These are phyloP conservation scores for Deilephila elpenor DNA, from an alignment of 2,888 invertebrate genomes.

Conservation along the genomic window DNA sequence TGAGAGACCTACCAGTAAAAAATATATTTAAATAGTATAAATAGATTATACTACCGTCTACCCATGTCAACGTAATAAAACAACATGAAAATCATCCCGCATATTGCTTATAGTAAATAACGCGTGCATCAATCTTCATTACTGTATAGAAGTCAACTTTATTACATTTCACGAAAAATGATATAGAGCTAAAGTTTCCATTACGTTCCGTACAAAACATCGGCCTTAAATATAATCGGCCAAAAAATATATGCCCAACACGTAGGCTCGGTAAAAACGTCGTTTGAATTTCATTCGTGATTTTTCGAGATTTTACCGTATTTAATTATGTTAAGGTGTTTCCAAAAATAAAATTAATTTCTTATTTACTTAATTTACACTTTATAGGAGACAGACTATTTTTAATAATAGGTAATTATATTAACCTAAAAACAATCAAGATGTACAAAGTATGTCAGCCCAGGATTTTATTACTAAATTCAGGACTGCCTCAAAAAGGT, in stretches of 20 bases:
- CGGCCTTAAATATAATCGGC: neutral
- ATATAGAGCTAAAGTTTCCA: constrained; percentile 15
- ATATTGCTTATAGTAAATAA: neutral
- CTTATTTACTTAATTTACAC: no score
- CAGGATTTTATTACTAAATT: no score
- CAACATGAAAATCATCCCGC: neutral
- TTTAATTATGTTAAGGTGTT: no score
- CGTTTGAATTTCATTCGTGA: neutral
- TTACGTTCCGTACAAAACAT: neutral
- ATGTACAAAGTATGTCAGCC: no score
- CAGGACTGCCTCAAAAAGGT: no score
- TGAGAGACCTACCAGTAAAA: no score
- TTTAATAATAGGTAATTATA: no score
- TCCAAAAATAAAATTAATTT: no score
- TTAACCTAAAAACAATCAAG: no score
- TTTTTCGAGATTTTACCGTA: neutral
- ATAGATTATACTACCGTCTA: neutral
- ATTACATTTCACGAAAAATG: constrained; percentile 24
- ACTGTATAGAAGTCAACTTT: constrained; percentile 9
- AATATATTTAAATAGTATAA: no score
- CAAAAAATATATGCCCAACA: constrained; percentile 11
- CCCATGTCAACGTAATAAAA: neutral
- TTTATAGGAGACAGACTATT: no score
- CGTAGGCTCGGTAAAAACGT: neutral
- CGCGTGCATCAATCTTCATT: constrained; percentile 13